Percentiles rank a stretch among this genome's conserved stretches.
These are phyloP conservation scores for Tragelaphus buxtoni DNA, from an alignment of 2,113 vertebrate genomes.

Conservation along the genomic window DNA sequence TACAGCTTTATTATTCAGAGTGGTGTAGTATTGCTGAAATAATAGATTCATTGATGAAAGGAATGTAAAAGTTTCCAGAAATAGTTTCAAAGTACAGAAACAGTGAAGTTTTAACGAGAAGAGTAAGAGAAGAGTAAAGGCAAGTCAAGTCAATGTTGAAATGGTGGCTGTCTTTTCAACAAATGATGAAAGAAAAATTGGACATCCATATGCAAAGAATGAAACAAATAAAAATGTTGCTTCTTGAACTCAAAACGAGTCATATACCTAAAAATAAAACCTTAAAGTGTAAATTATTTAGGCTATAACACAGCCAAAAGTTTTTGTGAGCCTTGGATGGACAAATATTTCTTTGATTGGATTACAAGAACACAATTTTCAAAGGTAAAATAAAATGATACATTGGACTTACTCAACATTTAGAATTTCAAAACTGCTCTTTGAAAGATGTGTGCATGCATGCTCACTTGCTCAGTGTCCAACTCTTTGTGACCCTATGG, in stretches of 20 bases:
- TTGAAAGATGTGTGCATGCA: background rate
- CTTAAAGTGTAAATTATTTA: background rate
- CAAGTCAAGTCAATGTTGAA: background rate
- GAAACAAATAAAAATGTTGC: background rate
- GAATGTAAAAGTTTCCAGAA: background rate
- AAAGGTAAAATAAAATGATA: background rate
- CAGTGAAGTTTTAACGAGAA: background rate
- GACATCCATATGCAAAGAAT: background rate
- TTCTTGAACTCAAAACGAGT: background rate
- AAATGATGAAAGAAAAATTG: background rate
- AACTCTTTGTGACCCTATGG: background rate
- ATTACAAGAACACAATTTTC: background rate
- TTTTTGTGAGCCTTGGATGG: background rate
- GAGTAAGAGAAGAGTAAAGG: background rate
- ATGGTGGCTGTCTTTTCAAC: background rate
- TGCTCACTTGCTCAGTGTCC: background rate
- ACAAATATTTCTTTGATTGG: background rate
- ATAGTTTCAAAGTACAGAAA: background rate
- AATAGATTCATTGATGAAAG: background rate
- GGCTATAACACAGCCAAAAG: background rate
- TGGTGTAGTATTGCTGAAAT: background rate
- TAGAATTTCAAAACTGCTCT: background rate
- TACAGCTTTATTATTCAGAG: background rate
- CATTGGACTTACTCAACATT: background rate
- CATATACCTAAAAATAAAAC: background rate